Base-by-base conservation (phyloP, 2,888 invertebrate species). In the Chrysolina haemoptera region DNA sequence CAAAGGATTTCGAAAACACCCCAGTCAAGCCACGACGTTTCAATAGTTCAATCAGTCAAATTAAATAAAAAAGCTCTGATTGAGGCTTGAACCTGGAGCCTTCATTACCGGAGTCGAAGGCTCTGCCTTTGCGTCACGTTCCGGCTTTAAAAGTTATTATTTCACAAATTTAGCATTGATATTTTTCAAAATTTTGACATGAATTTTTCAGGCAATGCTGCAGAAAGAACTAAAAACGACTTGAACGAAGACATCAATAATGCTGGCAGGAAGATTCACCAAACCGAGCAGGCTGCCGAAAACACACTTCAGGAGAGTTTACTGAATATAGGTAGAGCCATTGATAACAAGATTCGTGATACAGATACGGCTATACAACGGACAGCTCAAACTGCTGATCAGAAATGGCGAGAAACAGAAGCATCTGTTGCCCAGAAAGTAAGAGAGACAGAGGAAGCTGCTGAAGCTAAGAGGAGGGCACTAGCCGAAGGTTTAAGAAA, bases 381-480 rank as follows among this genome's bases (percentile, higher is more conserved):
- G 8, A 68, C 79, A 12, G 80, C 75, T 0, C 74, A 75, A 27
- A 71, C 78, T 4, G 79, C 78, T 11, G 79, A 81, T 50, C 76
- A 80, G 59, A 79, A 80, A 69, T 71, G 79, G 66, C 66, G 68
- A 59, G 79, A 80, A 65, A 75, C 79, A 12, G 80, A 79, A 68
- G 81, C 81, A 27, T 73, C 74, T 11, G 79, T 81, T n/a, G 77
- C 78, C 14, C 65, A 67, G 50, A 78, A 79, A 71, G 81, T 77
- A 1, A 70, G 73, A 43, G 76, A 79, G 43, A 75, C 76, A 4
- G 76, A 78, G 55, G 76, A 75, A 59, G 78, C 82, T n/a, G 87
- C 87, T 22, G 80, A 79, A 70, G 89, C 90, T 77, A 90, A 90
- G 69, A 85, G 91, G 80, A 90, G 91, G 27, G 73, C 88, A 89